phyloP scores from a whole-genome alignment of 2,888 invertebrate genomes.

The Cataglyphis cursor region DNA sequence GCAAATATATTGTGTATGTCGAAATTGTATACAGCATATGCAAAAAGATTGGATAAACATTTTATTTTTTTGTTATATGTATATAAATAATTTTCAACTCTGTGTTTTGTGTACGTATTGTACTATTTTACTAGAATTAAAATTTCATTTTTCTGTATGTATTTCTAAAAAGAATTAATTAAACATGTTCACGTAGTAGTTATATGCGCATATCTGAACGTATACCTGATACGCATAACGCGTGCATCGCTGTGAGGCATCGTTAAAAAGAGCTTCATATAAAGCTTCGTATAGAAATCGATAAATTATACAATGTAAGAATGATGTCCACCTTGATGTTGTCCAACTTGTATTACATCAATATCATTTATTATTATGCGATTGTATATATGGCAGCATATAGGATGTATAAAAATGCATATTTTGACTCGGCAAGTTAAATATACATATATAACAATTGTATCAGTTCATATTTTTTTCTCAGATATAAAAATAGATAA shows the following conservation, averaged over 20 bases:
- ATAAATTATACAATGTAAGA: background rate
- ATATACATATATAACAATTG: no score
- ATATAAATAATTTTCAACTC: constrained; percentile 4
- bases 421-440: background rate
- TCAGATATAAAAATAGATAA: background rate
- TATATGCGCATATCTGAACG: background rate
- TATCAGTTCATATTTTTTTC: background rate
- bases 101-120: background rate
- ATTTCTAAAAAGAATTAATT: constrained; percentile 12
- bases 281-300: background rate
- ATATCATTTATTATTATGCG: constrained; percentile 13
- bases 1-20: background rate
- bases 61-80: background rate
- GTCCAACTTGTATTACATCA: background rate
- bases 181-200: background rate
- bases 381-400: background rate
- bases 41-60: background rate
- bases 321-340: background rate
- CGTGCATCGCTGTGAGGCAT: background rate
- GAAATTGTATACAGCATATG: background rate
- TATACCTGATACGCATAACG: background rate
- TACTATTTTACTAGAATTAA: background rate
- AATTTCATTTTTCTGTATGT: background rate
- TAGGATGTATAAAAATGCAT: background rate
- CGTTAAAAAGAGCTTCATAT: background rate